Conservation (phyloP, 2,888 invertebrate genomes). For the Diplazon laetatorius region DNA sequence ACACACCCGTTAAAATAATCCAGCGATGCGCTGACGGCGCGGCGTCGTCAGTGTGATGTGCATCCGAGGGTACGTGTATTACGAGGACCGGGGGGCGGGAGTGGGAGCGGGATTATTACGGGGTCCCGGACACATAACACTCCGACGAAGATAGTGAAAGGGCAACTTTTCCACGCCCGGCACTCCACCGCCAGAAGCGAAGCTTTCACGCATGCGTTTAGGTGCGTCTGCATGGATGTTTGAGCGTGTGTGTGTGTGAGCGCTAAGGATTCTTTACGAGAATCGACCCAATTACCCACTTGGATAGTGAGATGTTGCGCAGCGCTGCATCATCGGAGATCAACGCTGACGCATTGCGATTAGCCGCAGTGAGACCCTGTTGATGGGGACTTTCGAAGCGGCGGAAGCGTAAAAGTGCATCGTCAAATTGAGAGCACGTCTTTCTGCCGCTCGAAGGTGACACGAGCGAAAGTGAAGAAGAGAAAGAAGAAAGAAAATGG, state of each 20-base stretch:
- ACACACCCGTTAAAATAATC: constrained; percentile 74
- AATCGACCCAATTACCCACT: constrained; percentile 57
- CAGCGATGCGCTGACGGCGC: constrained; percentile 56
- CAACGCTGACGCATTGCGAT: constrained; percentile 53
- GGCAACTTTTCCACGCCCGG: constrained; percentile 20
- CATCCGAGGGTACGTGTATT: constrained; percentile 51
- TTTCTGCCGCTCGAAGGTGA: constrained; percentile 18
- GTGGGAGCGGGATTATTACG: constrained; percentile 59
- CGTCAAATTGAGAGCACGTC: constrained; percentile 52
- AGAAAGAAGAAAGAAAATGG: background rate
- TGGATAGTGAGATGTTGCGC: constrained; percentile 57
- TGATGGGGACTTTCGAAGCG: constrained; percentile 31
- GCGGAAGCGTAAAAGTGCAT: constrained; percentile 63
- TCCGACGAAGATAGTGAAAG: constrained; percentile 62
- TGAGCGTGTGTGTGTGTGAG: constrained; percentile 22
- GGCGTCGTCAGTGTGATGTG: background rate
- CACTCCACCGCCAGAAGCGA: constrained; percentile 37
- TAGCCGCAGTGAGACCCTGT: constrained; percentile 56
- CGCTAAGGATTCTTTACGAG: constrained; percentile 32
- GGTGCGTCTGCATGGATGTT: no score
- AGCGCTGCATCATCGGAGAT: background rate
- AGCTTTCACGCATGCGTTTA: constrained; percentile 19
- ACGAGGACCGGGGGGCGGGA: constrained; percentile 16
- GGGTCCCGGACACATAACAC: constrained; percentile 61
- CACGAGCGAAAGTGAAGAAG: constrained; percentile 7